Evolutionary conservation across 2,113 vertebrate genomes (phyloP), one percentile per base, ranked within the genome.

Genomic region (Talpa occidentalis): DNA sequence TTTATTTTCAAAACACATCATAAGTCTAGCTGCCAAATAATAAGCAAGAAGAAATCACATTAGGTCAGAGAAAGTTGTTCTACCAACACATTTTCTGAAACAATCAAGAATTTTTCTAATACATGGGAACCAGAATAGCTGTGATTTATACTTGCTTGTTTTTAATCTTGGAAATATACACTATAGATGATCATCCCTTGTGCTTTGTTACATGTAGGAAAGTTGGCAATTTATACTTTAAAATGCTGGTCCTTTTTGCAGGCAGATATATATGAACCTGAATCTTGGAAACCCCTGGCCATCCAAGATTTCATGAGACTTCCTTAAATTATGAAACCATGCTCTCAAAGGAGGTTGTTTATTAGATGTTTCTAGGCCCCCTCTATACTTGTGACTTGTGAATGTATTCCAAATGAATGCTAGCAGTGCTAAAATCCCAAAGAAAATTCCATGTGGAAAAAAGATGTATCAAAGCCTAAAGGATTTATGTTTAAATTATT

Each of bases 311-410:
- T 93, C 95, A 94, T 66, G 90, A 91, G 77, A 88, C 96, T 96
- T 74, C 24, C 86, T 97, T 96, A 96, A 97, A 97, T 95, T 97
- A 97, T 84, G 73, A 74, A 97, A 70, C 15, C 49, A 95, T 96
- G 96, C 95, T 83, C 93, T 97, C 94, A 96, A 95, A 94, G 94
- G 86, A 52, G 70, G 97, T 94, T 77, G 76, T 94, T 95, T 96
- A 94, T 96, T 91, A 88, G 85, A 93, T 54, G 62, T 77, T 97
- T 97, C 92, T 95, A 93, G 83, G 92, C 85, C 95, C 59, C 90
- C 11, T 79, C 42, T 91, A 95, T 85, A 93, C 73, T 94, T 95
- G 60, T 96, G 92, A 91, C 78, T 94, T 92, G 26, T 90, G 94
- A 82, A 96, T 77, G 80, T 89, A 88, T 85, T 94, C 79, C 52